Evolutionary conservation across 1,140 invertebrate genomes (phyloP), one percentile per base, ranked within the genome.

Genomic region (Carposina sasakii): DNA sequence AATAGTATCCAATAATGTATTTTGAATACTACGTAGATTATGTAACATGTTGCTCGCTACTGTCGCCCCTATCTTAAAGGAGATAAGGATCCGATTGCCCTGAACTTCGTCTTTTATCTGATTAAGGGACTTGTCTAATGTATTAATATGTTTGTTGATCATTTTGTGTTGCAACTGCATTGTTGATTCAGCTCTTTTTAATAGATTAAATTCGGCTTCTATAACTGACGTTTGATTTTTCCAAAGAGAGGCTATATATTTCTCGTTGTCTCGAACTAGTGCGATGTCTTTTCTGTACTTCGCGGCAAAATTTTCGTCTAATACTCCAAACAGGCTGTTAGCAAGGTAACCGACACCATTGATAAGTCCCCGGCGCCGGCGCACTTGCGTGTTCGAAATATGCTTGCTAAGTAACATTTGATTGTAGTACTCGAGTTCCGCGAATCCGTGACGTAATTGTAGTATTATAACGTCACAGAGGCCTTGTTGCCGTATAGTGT

Each of bases 331-430:
- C 17, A 61, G 39, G 0, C 44, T 41, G 19, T 52, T 57, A 17
- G 52, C 51, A 16, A 54, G 9, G 23, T 54, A 52, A 9, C 59
- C 59, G 17, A 62, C 26, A 12, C 59, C 59, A 26, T 62, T 46
- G n/a, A 57, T 46, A 21, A 57, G 36, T 3, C 59, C 55, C 34
- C 59, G 42, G 19, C 39, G 53, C 26, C 28, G 47, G 9, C 39
- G 31, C 15, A 8, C 9, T 20, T 20, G 17, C 13, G n/a, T 6
- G n/a, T 20, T 21, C 12, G 20, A 17, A 10, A 20, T 34, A 23
- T 49, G 22, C 8, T 52, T 45, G 30, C 33, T 43, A 16, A 23
- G 21, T 19, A 58, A 15, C 30, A 58, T 30, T 3, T 20, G 20
- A 23, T 58, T 53, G 13, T 54, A 61, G 31, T 57, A 40, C 5